Evolutionary conservation across 2,888 invertebrate genomes (phyloP).

Genomic region (Mesorhabditis sp.): DNA sequence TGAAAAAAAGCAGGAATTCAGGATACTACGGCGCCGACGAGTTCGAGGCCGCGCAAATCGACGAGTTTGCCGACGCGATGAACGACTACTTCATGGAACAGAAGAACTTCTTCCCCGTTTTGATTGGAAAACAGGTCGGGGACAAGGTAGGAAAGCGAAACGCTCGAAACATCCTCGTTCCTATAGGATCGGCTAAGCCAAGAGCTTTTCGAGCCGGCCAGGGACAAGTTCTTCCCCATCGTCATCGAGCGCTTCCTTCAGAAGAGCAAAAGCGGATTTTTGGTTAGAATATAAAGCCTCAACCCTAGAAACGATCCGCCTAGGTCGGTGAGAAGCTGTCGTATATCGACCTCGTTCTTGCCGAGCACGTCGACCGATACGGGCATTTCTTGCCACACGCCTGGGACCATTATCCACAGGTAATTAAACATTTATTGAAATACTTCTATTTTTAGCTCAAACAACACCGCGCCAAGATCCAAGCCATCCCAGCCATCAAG

Average conservation of each 20-base stretch:
- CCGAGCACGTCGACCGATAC: not conserved
- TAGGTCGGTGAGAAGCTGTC: not conserved
- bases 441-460: not conserved
- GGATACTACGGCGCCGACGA: constrained; percentile 1
- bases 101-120: constrained; percentile 2
- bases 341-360: not conserved
- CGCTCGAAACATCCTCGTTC: too few species aligned
- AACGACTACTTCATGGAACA: not conserved
- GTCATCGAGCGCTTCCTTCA: too few species aligned
- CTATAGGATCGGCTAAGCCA: too few species aligned
- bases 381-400: not conserved
- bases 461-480: not conserved
- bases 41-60: not conserved
- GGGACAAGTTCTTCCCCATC: too few species aligned
- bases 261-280: too few species aligned
- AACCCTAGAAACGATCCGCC: not conserved
- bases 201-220: too few species aligned
- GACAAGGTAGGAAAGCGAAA: not conserved
- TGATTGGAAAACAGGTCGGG: not conserved
- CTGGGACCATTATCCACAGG: not conserved
- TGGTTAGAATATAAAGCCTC: not conserved
- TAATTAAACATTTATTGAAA: not conserved
- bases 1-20: not conserved
- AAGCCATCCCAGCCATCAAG: constrained; percentile 5
- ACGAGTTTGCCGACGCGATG: not conserved